Evolutionary conservation across 2,113 vertebrate genomes (phyloP).

Genomic region (Perca flavescens): DNA sequence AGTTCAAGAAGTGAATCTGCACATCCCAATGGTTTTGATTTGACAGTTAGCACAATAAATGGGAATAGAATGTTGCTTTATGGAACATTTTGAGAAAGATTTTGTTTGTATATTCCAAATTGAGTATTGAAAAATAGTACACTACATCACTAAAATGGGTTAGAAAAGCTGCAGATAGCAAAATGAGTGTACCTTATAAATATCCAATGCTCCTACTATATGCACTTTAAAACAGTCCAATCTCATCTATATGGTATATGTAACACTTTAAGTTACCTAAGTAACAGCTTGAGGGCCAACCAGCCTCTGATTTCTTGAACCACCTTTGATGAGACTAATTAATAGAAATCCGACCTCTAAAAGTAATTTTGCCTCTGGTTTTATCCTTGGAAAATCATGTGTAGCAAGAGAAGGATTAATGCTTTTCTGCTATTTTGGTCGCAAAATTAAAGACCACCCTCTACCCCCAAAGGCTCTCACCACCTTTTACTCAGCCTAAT

Average conservation of each 20-base stretch:
- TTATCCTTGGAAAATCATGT: conserved; percentile 43
- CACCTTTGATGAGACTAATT: conserved; percentile 70
- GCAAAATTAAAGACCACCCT: conserved; percentile 53
- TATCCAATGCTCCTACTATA: background rate
- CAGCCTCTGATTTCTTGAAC: conserved; percentile 31
- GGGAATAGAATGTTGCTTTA: background rate
- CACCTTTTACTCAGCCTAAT: conserved; percentile 8
- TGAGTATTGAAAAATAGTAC: background rate
- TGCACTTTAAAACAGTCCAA: conserved; percentile 6
- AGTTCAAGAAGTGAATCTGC: background rate
- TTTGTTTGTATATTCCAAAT: background rate
- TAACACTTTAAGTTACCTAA: conserved; percentile 21
- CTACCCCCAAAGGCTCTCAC: conserved; percentile 44
- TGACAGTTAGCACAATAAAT: conserved; percentile 1
- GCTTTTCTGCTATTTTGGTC: conserved; percentile 65
- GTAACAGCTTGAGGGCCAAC: conserved; percentile 39
- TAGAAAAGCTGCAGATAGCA: conserved; percentile 1
- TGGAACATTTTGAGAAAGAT: background rate
- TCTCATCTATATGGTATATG: conserved; percentile 14
- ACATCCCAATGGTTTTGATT: background rate
- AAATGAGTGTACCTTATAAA: background rate
- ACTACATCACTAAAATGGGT: background rate
- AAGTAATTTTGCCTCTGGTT: conserved; percentile 61
- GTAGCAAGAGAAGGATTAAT: conserved; percentile 55
- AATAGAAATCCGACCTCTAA: conserved; percentile 62